Conservation (phyloP, 2,888 invertebrate genomes). For the Flexamia atlantica region DNA sequence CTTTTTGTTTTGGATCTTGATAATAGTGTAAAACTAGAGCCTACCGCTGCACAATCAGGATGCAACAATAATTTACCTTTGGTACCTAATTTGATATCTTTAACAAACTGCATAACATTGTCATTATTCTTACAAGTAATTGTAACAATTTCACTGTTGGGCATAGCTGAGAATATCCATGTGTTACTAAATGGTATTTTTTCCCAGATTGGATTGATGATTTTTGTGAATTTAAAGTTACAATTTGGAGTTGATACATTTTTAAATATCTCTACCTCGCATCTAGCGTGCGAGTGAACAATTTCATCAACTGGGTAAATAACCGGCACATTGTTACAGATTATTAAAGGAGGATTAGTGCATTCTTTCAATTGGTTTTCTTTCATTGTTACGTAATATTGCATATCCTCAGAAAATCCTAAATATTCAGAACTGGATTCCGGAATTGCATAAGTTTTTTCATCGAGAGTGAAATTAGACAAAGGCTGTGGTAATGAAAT, state of each 20-base stretch:
- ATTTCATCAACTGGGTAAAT: constrained; percentile 30
- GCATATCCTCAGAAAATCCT: too few species aligned
- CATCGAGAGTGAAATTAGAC: too few species aligned
- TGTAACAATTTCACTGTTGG: constrained; percentile 2
- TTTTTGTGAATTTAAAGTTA: neutral
- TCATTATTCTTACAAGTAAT: constrained; percentile 46
- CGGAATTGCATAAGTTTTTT: too few species aligned
- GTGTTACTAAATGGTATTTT: neutral
- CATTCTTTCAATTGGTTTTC: too few species aligned
- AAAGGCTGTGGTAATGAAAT: too few species aligned
- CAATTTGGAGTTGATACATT: constrained; percentile 1
- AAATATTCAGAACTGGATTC: too few species aligned
- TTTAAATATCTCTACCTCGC: constrained; percentile 15
- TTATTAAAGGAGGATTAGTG: constrained; percentile 1
- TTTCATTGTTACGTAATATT: too few species aligned
- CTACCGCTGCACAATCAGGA: constrained; percentile 15
- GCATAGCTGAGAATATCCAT: too few species aligned
- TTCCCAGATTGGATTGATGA: neutral
- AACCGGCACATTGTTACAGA: too few species aligned
- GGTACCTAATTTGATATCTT: neutral
- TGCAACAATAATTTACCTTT: neutral
- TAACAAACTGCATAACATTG: constrained; percentile 13
- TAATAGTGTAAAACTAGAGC: constrained; percentile 35
- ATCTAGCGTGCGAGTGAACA: neutral
- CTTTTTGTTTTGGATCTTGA: neutral